phyloP scores from a whole-genome alignment of 2,888 invertebrate species.

The Parnassius glacialis region DNA sequence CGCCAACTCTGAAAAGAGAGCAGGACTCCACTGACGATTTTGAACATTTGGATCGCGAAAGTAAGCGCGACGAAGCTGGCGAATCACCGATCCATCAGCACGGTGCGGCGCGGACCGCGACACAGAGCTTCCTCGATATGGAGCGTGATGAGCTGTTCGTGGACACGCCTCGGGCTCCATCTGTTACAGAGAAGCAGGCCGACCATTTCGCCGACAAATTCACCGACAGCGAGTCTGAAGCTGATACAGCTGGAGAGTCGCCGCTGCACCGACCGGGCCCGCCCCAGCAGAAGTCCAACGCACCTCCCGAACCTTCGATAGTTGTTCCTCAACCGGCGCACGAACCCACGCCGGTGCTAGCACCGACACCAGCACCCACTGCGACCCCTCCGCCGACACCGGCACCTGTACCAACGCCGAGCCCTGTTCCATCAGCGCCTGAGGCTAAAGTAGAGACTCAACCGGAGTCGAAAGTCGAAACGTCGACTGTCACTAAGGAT shows the following conservation, averaged over 20 bases:
- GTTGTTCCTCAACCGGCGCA: slow-evolving; percentile 28
- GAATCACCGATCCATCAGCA: slow-evolving; percentile 56
- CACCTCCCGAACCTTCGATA: slow-evolving; percentile 37
- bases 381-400: slow-evolving; percentile 32
- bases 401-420: slow-evolving; percentile 30
- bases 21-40: slow-evolving; percentile 88
- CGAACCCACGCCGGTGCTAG: slow-evolving; percentile 53
- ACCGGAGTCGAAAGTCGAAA: slow-evolving; percentile 28
- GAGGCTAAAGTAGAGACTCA: slow-evolving; percentile 53
- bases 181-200: slow-evolving; percentile 55
- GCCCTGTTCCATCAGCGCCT: slow-evolving; percentile 37
- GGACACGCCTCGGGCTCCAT: slow-evolving; percentile 58
- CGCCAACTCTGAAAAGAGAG: slow-evolving; percentile 74
- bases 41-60: slow-evolving; percentile 85
- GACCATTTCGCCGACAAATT: slow-evolving; percentile 79
- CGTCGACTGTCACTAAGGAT: slow-evolving; percentile 29
- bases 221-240: slow-evolving; percentile 81
- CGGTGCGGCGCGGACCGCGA: slow-evolving; percentile 45
- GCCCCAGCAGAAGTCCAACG: slow-evolving; percentile 38
- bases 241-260: slow-evolving; percentile 71
- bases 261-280: slow-evolving; percentile 64
- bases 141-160: slow-evolving; percentile 68
- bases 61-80: slow-evolving; percentile 53
- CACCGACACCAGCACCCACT: background rate
- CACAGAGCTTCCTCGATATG: slow-evolving; percentile 73